phyloP scores from a whole-genome alignment of 2,888 invertebrate species.

The Phortica magna region DNA sequence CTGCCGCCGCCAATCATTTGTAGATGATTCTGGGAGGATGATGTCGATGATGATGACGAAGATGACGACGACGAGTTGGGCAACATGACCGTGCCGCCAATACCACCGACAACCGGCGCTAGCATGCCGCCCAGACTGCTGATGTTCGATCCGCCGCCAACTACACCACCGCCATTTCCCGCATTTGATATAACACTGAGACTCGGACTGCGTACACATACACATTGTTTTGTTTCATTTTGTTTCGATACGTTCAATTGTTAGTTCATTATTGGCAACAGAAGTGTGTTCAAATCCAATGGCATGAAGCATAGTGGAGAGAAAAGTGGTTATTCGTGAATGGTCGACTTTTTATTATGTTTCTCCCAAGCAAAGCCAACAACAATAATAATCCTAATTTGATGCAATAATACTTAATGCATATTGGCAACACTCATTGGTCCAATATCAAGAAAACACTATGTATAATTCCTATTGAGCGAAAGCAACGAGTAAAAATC shows the following conservation, averaged over 20 bases:
- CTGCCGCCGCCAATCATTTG: conserved; percentile 67
- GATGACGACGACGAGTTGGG: conserved; percentile 75
- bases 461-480: too few relatives aligned
- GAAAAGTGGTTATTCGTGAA: conserved; percentile 39
- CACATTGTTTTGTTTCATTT: conserved; percentile 25
- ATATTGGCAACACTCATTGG: too few relatives aligned
- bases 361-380: conserved; percentile 31
- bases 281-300: conserved; percentile 38
- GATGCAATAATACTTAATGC: too few relatives aligned
- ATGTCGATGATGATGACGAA: conserved; percentile 75
- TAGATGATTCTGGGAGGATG: conserved; percentile 71
- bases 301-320: conserved; percentile 47
- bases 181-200: conserved; percentile 55
- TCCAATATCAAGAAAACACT: too few relatives aligned
- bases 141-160: conserved; percentile 37
- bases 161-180: conserved; percentile 49
- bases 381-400: background rate
- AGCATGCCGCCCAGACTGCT: conserved; percentile 63
- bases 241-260: background rate
- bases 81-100: conserved; percentile 74
- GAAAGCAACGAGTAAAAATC: too few relatives aligned
- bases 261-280: conserved; percentile 14
- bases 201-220: conserved; percentile 58
- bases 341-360: conserved; percentile 15
- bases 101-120: conserved; percentile 74